phyloP scores from a whole-genome alignment of 2,113 vertebrate genomes.

The Ia io region DNA sequence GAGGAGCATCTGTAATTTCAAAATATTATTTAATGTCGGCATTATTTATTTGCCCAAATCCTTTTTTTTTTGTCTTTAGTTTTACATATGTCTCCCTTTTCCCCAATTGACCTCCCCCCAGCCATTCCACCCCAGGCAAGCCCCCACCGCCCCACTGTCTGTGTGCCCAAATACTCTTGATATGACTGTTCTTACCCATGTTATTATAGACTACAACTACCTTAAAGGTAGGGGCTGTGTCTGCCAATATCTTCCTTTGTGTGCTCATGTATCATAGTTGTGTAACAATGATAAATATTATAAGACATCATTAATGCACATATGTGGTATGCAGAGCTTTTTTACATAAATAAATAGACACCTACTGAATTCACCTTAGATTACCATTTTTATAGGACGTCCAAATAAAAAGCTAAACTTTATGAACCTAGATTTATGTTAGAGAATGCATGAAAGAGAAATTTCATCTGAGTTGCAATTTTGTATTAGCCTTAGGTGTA shows the following conservation, averaged over 20 bases:
- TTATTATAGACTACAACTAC: neutral
- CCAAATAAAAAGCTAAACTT: slow-evolving; percentile 40
- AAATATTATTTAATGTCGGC: neutral
- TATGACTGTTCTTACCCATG: neutral
- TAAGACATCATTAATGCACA: neutral
- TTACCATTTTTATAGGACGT: slow-evolving; percentile 16
- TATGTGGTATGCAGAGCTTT: neutral
- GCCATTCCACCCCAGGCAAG: too few species aligned
- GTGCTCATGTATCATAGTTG: neutral
- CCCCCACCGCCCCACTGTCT: too few species aligned
- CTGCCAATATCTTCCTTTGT: neutral
- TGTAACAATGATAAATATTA: neutral
- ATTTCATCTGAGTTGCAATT: slow-evolving; percentile 45
- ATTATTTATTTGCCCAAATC: neutral
- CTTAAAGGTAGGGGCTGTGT: neutral
- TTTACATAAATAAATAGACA: neutral
- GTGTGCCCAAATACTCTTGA: neutral
- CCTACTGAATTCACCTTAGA: slow-evolving; percentile 18
- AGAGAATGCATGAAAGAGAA: neutral
- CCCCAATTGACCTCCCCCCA: too few species aligned
- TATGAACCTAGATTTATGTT: slow-evolving; percentile 47
- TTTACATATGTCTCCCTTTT: too few species aligned
- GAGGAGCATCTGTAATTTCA: neutral
- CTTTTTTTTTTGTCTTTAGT: too few species aligned
- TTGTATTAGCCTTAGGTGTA: slow-evolving; percentile 32